Base-by-base conservation (phyloP, 2,113 vertebrate species). In the Xenopus borealis region DNA sequence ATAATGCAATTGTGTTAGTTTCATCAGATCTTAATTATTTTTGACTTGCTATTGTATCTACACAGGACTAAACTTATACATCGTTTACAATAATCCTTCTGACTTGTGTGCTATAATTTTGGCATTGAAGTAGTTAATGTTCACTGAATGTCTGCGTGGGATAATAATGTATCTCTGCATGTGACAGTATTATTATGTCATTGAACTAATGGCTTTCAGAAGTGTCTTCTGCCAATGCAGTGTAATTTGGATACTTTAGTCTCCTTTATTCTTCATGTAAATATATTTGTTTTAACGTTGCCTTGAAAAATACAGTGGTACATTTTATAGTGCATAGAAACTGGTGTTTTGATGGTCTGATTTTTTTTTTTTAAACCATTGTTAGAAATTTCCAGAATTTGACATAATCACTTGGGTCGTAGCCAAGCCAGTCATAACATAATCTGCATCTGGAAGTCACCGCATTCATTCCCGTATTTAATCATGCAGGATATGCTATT, bases 151-250 rank as follows among this genome's bases (percentile, higher is more conserved):
- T 68, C 57, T 75, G 72, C 64, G 65, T 75, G 65, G 72, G 65
- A 68, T 75, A 75, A 75, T 68, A 44, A 66, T 20, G 3, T 14
- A 50, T 47, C 9, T 30, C 53, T 74, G 16, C 45, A 58, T 33
- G 63, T 68, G 64, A 68, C 55, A 74, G 20, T 59, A 47, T 61
- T 40, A 75, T 75, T 67, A 75, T 75, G 55, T 68, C 57, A 62
- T 68, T 66, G 16, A 30, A n/a, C 55, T 61, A 67, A 73, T 73
- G 52, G 64, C 63, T 73, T 13, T 27, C 45, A 52, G 33, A 53
- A 12, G 20, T 62, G 30, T 20, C 23, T 68, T 52, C 23, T 52
- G 44, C 45, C 45, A 68, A 1, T 11, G 47, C 45, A 33, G 3
- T 67, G 30, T 19, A 47, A 17, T 20, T 17, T 55, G 16, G 53